Base-by-base conservation (phyloP, 2,888 invertebrate genomes). In the Bellardia bayeri region DNA sequence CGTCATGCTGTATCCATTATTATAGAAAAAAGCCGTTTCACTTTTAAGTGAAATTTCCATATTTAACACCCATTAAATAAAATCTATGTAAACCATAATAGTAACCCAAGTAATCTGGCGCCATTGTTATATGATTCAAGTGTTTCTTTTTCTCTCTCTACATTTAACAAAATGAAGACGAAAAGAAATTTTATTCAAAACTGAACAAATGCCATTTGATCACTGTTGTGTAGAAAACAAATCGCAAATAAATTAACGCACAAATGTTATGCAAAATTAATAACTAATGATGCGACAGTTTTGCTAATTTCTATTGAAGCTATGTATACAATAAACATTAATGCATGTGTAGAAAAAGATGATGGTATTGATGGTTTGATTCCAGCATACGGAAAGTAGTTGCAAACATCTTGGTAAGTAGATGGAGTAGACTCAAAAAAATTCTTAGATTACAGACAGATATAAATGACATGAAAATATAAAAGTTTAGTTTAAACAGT, bases 281-380 rank as follows among this genome's bases (percentile, higher is more conserved):
- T 68, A 63, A 91, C 42, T 61, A 76, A 91, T 91, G 92, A 90
- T 91, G 91, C 91, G 91, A 91, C 92, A 91, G 90, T 92, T 91
- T 91, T 92, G 91, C 91, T 91, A 91, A 91, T 92, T 91, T 91
- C 90, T 91, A 91, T 90, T 90, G 91, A 87, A 85, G 71, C 49
- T 9, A 64, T n/a, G n/a, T n/a, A n/a, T 23, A 68, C 23, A 69
- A 40, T 14, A 37, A 45, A 66, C n/a, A 82, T 49, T 23, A 23
- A 63, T 80, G 40, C 42, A 69, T 51, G n/a, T 13, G 9, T 37
- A 66, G 13, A 23, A 8, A 54, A 66, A n/a, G 58, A 79, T 79
- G 58, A 37, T 56, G 68, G 40, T 66, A 1, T 9, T 56, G 76
- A 56, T 61, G 66, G 16, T 16, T 51, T 14, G 11, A 64, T 5